Evolutionary conservation across 2,888 invertebrate species (phyloP), one percentile per base, ranked within the genome.

Genomic region (Pilophorus perplexus): DNA sequence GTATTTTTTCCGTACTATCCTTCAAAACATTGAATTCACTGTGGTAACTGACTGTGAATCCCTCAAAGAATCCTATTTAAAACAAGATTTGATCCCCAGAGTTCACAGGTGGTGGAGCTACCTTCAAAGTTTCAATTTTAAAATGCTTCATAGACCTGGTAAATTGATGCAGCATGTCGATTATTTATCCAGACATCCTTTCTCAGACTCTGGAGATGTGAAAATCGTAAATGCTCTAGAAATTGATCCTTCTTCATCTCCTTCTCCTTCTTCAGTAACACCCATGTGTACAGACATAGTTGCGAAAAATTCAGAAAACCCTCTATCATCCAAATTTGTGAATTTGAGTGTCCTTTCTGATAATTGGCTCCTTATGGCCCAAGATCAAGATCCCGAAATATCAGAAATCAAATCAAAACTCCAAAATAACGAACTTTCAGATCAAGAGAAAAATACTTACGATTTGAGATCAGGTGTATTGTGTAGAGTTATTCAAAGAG

Each of bases 31-130:
- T 65, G 2, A 40, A 28, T 50, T 60, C 66, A n/a, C 16, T 60
- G 18, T 42, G 8, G 57, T 74, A 0, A 75, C 74, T 1, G 77
- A 78, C 57, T 76, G 75, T 50, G 74, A 75, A 50, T 72, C 75
- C 1, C 33, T 76, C 0, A 74, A 74, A 33, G 55, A 69, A 0
- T 73, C 75, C 0, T 67, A 72, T 16, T 66, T 54, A 1, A 75
- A 76, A 44, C 71, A 71, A 38, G 73, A 76, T 16, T 52, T 75
- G 0, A 16, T 70, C 68, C 74, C 73, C 33, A 54, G 64, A 62
- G 73, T 75, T 67, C 74, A 73, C 0, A 64, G 75, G 0, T 75
- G 75, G 74, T 75, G 75, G 74, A 37, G 72, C 0, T 73, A 73
- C 48, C 54, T 74, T 23, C 72, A 72, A 52, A 73, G 73, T 42